phyloP scores from a whole-genome alignment of 2,797 vertebrate species.

The Spea hammondii region DNA sequence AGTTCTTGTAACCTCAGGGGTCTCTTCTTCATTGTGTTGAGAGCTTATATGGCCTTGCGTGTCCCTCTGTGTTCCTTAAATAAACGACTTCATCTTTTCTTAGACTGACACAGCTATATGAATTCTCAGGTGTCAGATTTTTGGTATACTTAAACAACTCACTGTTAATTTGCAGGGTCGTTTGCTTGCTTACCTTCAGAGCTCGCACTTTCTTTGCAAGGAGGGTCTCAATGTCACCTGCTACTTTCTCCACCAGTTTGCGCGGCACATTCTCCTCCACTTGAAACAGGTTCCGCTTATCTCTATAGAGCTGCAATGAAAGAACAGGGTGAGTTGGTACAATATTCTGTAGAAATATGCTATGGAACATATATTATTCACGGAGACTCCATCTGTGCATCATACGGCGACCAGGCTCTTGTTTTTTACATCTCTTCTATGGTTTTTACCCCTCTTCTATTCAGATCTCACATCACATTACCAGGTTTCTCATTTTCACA shows the following conservation, averaged over 20 bases:
- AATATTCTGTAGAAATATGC: background rate
- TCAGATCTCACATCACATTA: too few relatives aligned
- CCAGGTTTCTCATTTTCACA: too few relatives aligned
- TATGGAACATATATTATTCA: background rate
- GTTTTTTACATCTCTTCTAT: background rate
- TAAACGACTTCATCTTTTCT: too few relatives aligned
- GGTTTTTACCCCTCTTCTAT: background rate
- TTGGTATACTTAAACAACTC: too few relatives aligned
- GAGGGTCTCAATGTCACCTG: constrained; percentile 89
- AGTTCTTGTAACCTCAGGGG: too few relatives aligned
- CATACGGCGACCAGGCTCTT: background rate
- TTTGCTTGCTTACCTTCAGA: constrained; percentile 80
- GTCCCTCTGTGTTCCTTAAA: too few relatives aligned
- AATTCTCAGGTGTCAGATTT: too few relatives aligned
- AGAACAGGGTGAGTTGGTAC: constrained; percentile 16
- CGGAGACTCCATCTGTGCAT: background rate
- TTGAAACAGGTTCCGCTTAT: constrained; percentile 93
- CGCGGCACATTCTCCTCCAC: constrained; percentile 90
- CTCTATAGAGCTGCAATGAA: constrained; percentile 86
- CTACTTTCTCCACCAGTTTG: constrained; percentile 91
- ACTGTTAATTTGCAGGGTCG: too few relatives aligned
- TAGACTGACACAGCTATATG: too few relatives aligned
- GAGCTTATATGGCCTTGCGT: too few relatives aligned
- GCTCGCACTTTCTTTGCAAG: constrained; percentile 94
- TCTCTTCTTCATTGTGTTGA: too few relatives aligned